phyloP scores from a whole-genome alignment of 2,113 vertebrate genomes.

The Agapornis roseicollis region DNA sequence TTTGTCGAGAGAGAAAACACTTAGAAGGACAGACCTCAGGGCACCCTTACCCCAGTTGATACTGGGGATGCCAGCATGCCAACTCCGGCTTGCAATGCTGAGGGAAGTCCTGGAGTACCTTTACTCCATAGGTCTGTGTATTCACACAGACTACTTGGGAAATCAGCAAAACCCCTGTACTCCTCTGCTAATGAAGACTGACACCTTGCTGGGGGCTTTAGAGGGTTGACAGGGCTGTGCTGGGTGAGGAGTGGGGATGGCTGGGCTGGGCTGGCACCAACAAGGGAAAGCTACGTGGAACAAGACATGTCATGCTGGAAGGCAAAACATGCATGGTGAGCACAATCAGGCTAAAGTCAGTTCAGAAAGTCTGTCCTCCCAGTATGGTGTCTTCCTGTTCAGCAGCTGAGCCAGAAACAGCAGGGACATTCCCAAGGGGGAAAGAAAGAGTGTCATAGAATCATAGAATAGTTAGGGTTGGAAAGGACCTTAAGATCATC shows the following conservation, averaged over 20 bases:
- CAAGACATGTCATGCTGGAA: background rate
- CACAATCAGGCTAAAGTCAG: background rate
- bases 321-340: fast-evolving
- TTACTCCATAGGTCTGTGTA: background rate
- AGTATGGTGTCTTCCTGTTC: background rate
- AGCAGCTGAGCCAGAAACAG: background rate
- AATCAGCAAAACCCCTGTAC: background rate
- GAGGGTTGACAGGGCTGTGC: background rate
- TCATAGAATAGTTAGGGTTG: too few species aligned
- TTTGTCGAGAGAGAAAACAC: background rate
- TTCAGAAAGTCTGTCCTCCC: background rate
- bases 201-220: background rate
- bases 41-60: background rate
- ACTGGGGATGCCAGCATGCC: fast-evolving
- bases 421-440: background rate
- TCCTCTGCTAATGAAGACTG: background rate
- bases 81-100: background rate
- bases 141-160: background rate
- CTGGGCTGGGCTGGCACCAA: background rate
- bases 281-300: background rate
- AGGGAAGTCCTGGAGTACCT: background rate
- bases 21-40: background rate
- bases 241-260: background rate
- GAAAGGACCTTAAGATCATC: too few species aligned
- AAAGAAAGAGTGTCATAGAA: too few species aligned